phyloP scores from a whole-genome alignment of 2,888 invertebrate genomes.

The Cataglyphis albicans region DNA sequence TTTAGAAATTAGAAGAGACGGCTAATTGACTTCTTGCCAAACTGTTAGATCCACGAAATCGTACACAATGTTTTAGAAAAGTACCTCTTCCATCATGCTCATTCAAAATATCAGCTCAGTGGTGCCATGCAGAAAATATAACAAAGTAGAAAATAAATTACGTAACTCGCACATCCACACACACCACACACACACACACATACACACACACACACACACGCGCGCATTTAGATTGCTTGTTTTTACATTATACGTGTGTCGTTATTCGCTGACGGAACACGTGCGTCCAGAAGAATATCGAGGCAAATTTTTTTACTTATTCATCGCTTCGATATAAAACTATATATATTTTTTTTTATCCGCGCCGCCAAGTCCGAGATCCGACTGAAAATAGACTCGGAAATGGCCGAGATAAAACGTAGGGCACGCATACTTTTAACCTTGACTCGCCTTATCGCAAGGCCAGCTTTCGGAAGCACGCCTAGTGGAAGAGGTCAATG shows the following conservation, averaged over 20 bases:
- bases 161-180: neutral
- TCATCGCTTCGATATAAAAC: slow-evolving; percentile 23
- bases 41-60: slow-evolving; percentile 37
- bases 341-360: slow-evolving; percentile 1
- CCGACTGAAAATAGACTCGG: slow-evolving; percentile 60
- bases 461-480: slow-evolving; percentile 61
- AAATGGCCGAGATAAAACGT: slow-evolving; percentile 58
- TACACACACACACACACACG: neutral
- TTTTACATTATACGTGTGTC: neutral
- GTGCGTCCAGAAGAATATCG: neutral
- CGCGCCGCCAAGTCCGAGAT: neutral
- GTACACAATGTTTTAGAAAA: slow-evolving; percentile 42
- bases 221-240: slow-evolving; percentile 9
- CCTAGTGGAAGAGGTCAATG: slow-evolving; percentile 23
- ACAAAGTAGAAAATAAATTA: slow-evolving; percentile 8
- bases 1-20: slow-evolving; percentile 32
- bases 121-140: slow-evolving; percentile 28
- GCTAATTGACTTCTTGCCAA: slow-evolving; percentile 71
- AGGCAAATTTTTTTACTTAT: neutral
- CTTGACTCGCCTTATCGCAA: slow-evolving; percentile 66
- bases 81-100: slow-evolving; percentile 20
- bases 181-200: too few relatives aligned
- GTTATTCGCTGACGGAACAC: neutral
- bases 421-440: slow-evolving; percentile 41
- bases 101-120: slow-evolving; percentile 19